Percentiles rank a stretch among this genome's conserved stretches.
These are phyloP conservation scores for Triplophysa bombifrons DNA, from an alignment of 2,797 vertebrate genomes.

Conservation along the genomic window DNA sequence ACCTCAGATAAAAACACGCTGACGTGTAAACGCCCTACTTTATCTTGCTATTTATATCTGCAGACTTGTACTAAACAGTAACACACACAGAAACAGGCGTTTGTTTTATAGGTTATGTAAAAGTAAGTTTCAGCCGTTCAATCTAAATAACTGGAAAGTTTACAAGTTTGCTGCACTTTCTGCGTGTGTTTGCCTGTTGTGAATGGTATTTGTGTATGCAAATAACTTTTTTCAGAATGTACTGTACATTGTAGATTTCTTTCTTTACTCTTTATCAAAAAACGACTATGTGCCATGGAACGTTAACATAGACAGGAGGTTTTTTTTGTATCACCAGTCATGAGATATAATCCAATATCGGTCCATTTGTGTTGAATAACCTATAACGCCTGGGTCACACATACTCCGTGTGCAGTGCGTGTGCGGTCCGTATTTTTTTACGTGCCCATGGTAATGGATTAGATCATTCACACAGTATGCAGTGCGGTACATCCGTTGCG, in stretches of 20 bases:
- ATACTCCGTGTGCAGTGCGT: too few relatives aligned
- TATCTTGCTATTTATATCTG: neutral
- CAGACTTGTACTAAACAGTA: neutral
- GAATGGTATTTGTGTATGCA: too few relatives aligned
- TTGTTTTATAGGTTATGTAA: neutral
- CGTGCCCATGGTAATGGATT: too few relatives aligned
- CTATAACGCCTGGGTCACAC: too few relatives aligned
- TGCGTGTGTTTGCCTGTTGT: neutral
- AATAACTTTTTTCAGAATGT: too few relatives aligned
- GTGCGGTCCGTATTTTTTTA: too few relatives aligned
- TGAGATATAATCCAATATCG: neutral
- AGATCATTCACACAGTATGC: too few relatives aligned
- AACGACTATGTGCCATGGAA: too few relatives aligned
- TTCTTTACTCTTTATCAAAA: too few relatives aligned
- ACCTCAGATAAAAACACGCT: neutral
- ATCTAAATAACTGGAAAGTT: neutral
- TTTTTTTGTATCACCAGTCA: neutral
- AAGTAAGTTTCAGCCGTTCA: neutral
- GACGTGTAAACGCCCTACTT: neutral
- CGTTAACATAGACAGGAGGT: too few relatives aligned
- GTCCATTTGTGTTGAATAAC: neutral
- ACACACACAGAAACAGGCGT: neutral
- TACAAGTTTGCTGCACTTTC: neutral
- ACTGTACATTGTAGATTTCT: too few relatives aligned
- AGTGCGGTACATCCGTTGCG: too few relatives aligned